Evolutionary conservation across 1,140 invertebrate species (phyloP).

Genomic region (Mizuhopecten yessoensis): DNA sequence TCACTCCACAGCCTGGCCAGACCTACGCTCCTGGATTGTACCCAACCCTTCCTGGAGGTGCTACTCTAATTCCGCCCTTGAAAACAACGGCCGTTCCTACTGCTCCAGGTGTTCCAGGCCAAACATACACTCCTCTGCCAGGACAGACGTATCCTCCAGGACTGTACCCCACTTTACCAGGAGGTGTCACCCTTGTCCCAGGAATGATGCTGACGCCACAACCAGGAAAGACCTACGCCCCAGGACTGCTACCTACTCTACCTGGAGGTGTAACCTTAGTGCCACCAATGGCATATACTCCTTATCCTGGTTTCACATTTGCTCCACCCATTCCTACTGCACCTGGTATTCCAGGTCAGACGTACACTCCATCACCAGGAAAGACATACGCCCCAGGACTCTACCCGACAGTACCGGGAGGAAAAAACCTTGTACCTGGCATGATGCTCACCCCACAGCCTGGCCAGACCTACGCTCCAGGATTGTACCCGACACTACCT

Average conservation of each 20-base stretch:
- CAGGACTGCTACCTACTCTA: slow-evolving; percentile 52
- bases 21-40: slow-evolving; percentile 44
- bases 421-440: too few relatives aligned
- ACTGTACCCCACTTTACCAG: slow-evolving; percentile 47
- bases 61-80: slow-evolving; percentile 42
- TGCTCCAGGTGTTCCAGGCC: not conserved
- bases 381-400: too few relatives aligned
- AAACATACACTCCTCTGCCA: slow-evolving; percentile 50
- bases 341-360: slow-evolving; percentile 43
- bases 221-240: slow-evolving; percentile 51
- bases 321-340: slow-evolving; percentile 45
- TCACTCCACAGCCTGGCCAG: slow-evolving; percentile 52
- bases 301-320: slow-evolving; percentile 52
- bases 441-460: too few relatives aligned
- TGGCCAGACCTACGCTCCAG: too few relatives aligned
- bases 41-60: slow-evolving; percentile 36
- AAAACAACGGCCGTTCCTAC: not conserved
- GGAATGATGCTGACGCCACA: slow-evolving; percentile 47
- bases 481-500: too few relatives aligned
- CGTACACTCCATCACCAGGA: slow-evolving; percentile 37
- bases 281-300: not conserved
- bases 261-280: slow-evolving; percentile 22
- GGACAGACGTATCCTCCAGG: slow-evolving; percentile 59
- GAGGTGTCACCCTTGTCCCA: slow-evolving; percentile 49
- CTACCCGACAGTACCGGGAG: too few relatives aligned